Percentiles rank a stretch among this genome's conserved stretches.
Evolutionary conservation across 2,113 vertebrate genomes (phyloP).

Genomic region (Pyxicephalus adspersus): DNA sequence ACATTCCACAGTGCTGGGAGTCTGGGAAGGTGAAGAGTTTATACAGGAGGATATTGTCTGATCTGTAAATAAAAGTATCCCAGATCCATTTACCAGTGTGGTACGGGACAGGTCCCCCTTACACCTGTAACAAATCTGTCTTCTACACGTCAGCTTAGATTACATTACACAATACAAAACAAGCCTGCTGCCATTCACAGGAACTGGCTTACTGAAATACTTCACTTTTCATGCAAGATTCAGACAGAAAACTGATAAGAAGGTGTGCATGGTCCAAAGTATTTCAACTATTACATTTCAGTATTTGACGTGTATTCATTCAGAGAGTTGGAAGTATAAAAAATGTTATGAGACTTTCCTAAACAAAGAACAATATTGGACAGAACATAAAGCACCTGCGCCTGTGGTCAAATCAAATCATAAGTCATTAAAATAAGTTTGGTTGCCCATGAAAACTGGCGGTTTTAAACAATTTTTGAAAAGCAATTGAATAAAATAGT

Average conservation of each 20-base stretch:
- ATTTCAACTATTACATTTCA: slow-evolving; percentile 26
- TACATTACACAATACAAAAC: slow-evolving; percentile 34
- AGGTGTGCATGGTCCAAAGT: slow-evolving; percentile 13
- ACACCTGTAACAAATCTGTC: slow-evolving; percentile 43
- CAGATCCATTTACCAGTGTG: slow-evolving; percentile 22
- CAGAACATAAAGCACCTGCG: slow-evolving; percentile 23
- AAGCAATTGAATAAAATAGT: no score
- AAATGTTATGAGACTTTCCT: slow-evolving; percentile 11
- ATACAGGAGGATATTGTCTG: slow-evolving; percentile 19
- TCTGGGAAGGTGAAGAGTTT: slow-evolving; percentile 4
- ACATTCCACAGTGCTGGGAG: slow-evolving; percentile 30
- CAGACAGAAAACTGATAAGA: slow-evolving; percentile 30
- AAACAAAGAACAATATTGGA: slow-evolving; percentile 33
- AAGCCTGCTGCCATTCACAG: slow-evolving; percentile 15
- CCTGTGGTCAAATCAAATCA: neutral
- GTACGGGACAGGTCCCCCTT: neutral
- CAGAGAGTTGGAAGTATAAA: slow-evolving; percentile 9
- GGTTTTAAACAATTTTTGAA: no score
- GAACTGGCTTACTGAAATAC: slow-evolving; percentile 3
- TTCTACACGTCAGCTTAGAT: slow-evolving; percentile 38
- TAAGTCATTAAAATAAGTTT: no score
- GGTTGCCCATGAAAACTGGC: no score
- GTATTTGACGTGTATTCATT: slow-evolving; percentile 19
- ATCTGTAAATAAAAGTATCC: slow-evolving; percentile 26
- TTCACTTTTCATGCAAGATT: slow-evolving; percentile 5